These are phyloP conservation scores for Camptogramma bilineatum DNA, from an alignment of 2,888 invertebrate species.

Conservation along the genomic window DNA sequence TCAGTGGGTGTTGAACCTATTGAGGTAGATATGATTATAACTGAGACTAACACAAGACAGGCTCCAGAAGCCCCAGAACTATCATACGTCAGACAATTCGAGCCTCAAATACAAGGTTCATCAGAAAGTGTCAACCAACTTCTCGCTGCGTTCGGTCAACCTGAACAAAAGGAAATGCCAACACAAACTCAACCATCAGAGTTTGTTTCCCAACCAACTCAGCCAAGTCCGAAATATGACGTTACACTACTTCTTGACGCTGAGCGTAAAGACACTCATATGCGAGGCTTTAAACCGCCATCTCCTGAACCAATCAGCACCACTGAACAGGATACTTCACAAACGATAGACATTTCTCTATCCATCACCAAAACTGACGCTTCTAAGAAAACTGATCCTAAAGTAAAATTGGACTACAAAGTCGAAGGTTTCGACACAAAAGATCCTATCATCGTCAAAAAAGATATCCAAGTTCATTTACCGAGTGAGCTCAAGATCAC, in stretches of 20 bases:
- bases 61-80: constrained; percentile 52
- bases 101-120: constrained; percentile 56
- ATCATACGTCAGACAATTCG: constrained; percentile 63
- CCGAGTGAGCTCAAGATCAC: constrained; percentile 65
- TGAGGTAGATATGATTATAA: constrained; percentile 56
- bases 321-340: constrained; percentile 44
- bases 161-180: constrained; percentile 65
- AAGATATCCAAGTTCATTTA: constrained; percentile 70
- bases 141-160: constrained; percentile 55
- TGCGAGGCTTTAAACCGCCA: constrained; percentile 47
- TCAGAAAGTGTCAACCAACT: constrained; percentile 59
- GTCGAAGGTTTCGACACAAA: constrained; percentile 62
- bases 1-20: constrained; percentile 57
- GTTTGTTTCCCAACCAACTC: constrained; percentile 31
- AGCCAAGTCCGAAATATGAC: constrained; percentile 53
- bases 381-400: constrained; percentile 58
- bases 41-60: constrained; percentile 56
- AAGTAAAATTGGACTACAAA: constrained; percentile 67
- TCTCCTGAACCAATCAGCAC: constrained; percentile 24
- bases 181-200: constrained; percentile 50
- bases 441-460: constrained; percentile 64
- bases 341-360: constrained; percentile 71
- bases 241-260: constrained; percentile 65
- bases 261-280: constrained; percentile 64
- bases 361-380: constrained; percentile 64